Evolutionary conservation across 2,113 vertebrate genomes (phyloP), one percentile per base, ranked within the genome.

Genomic region (Plecotus auritus): DNA sequence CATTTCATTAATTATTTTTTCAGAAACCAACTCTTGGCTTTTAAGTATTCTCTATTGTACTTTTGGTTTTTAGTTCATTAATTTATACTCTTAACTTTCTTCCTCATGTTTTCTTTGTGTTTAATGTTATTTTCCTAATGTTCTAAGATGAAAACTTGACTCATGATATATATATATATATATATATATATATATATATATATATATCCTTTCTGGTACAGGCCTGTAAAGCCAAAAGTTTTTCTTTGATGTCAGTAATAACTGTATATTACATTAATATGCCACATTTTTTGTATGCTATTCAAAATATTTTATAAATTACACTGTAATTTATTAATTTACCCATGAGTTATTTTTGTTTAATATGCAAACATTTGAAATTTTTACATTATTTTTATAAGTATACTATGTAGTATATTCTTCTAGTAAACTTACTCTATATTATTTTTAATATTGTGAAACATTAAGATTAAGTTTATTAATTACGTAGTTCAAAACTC

Each of bases 391-490:
- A 30, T 69, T 56, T 88, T 89, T 51, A 3, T 45, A 37, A 82
- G 17, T 12, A 35, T 51, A 54, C 13, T 56, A 10, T 73, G 4
- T n/a, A 70, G 4, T 66, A 6, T 85, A 73, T 85, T 74, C 69
- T 92, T 85, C 28, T 66, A 23, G 10, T 51, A 56, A 74, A 67
- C 18, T 70, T 12, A 73, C 0, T 7, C 11, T 78, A 4, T 40
- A 61, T 74, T 94, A 64, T 67, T 95, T 78, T 78, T 95, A 90
- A 82, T 59, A 85, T 23, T 61, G 56, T 51, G 2, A 87, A 73
- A 49, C 26, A 82, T 26, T 92, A 84, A 85, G 17, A 94, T 61
- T 7, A 90, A 61, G 22, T 54, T 74, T 30, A 2, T 37, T 91
- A 72, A 45, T 49, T 81, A 42, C 42, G 4, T 70, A 64, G 17